Conservation (phyloP, 2,888 invertebrate genomes). For the Salpingus planirostris region DNA sequence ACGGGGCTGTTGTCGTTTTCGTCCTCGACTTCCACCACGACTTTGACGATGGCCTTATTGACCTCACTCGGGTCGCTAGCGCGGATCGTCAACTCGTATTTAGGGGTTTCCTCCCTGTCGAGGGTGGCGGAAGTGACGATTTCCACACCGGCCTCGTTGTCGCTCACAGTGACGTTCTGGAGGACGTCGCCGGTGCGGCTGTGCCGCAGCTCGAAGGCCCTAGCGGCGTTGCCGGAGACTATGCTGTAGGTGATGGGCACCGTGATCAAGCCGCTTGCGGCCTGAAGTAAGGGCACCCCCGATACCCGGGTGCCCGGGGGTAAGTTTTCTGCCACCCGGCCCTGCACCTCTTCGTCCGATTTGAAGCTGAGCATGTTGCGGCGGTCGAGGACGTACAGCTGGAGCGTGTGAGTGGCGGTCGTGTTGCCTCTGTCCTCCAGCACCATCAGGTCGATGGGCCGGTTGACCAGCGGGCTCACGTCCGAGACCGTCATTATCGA, state of each 20-base stretch:
- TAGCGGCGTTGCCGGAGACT: constrained; percentile 65
- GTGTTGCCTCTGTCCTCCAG: constrained; percentile 73
- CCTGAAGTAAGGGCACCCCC: constrained; percentile 63
- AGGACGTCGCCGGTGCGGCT: constrained; percentile 43
- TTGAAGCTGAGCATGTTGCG: constrained; percentile 74
- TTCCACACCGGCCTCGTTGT: constrained; percentile 55
- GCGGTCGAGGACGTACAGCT: constrained; percentile 75
- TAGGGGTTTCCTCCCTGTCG: constrained; percentile 66
- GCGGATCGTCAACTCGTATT: constrained; percentile 67
- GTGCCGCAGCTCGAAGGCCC: constrained; percentile 64
- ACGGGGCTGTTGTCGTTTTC: constrained; percentile 89
- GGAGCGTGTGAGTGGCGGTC: constrained; percentile 70
- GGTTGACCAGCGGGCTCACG: constrained; percentile 69
- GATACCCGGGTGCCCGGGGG: constrained; percentile 62
- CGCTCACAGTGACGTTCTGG: constrained; percentile 44
- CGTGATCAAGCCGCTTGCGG: constrained; percentile 57
- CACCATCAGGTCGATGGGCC: constrained; percentile 71
- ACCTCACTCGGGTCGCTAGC: constrained; percentile 73
- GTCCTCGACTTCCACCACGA: constrained; percentile 68
- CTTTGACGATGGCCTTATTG: constrained; percentile 71
- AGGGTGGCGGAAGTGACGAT: constrained; percentile 67
- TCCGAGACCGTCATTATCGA: constrained; percentile 87
- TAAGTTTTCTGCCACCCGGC: constrained; percentile 69
- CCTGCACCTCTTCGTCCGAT: constrained; percentile 51
- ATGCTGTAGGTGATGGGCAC: constrained; percentile 70